These are phyloP conservation scores for Cossypha caffra DNA, from an alignment of 2,797 vertebrate species.

Conservation along the genomic window DNA sequence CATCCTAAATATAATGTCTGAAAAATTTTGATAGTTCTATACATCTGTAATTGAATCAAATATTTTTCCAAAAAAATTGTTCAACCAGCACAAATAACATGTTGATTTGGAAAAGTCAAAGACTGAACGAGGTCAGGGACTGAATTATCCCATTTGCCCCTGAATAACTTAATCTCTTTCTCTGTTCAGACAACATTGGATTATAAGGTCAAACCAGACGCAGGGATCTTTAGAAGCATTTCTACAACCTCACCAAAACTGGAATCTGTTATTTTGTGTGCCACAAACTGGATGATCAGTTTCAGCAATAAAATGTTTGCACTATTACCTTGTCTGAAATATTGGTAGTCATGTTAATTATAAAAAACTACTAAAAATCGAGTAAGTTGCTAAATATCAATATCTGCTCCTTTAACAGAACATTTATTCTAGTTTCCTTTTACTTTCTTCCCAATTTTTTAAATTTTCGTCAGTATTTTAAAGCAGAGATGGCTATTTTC, in stretches of 20 bases:
- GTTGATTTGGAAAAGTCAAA: slow-evolving; percentile 60
- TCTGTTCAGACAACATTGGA: slow-evolving; percentile 70
- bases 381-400: background rate
- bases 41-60: slow-evolving; percentile 51
- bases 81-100: slow-evolving; percentile 57
- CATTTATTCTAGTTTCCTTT: background rate
- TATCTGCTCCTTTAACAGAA: slow-evolving; percentile 15
- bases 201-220: slow-evolving; percentile 72
- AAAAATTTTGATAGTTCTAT: background rate
- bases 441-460: background rate
- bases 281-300: slow-evolving; percentile 35
- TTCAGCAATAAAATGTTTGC: slow-evolving; percentile 52
- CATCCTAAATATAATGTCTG: background rate
- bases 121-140: slow-evolving; percentile 57
- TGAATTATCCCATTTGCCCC: slow-evolving; percentile 67
- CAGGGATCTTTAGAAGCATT: slow-evolving; percentile 65
- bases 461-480: background rate
- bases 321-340: background rate
- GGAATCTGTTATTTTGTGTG: slow-evolving; percentile 45
- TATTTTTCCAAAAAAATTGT: slow-evolving; percentile 31
- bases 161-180: slow-evolving; percentile 72
- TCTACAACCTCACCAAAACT: slow-evolving; percentile 29
- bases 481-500: slow-evolving; percentile 1
- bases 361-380: background rate
- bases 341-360: slow-evolving; percentile 2